Percentiles rank a stretch among this genome's conserved stretches.
Evolutionary conservation across 2,113 vertebrate genomes (phyloP).

Genomic region (Panthera uncia): DNA sequence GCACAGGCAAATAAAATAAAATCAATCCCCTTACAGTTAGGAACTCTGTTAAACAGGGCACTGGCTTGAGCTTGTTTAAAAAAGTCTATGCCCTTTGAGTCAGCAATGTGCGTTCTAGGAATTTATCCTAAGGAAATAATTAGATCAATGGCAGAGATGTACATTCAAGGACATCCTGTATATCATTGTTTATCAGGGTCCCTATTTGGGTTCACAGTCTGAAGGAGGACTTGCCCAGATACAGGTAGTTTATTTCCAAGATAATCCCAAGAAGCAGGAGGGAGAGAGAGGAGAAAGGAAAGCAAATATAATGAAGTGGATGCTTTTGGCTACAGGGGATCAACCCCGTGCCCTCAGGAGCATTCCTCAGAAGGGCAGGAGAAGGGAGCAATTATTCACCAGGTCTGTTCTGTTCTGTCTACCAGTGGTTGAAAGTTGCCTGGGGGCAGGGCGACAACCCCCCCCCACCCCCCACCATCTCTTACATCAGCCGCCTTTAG

Average conservation of each 20-base stretch:
- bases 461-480: too few species aligned
- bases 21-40: background rate
- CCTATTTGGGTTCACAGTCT: background rate
- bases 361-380: background rate
- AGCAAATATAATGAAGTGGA: background rate
- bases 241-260: background rate
- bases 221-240: background rate
- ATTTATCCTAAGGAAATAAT: background rate
- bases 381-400: background rate
- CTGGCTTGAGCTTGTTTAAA: background rate
- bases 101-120: background rate
- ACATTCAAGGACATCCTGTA: background rate
- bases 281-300: background rate
- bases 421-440: background rate
- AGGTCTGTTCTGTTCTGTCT: background rate
- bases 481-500: background rate
- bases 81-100: background rate
- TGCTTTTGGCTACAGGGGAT: background rate
- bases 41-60: background rate
- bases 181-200: background rate
- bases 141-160: background rate
- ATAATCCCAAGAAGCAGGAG: background rate
- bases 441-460: accelerated
- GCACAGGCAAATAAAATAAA: constrained; percentile 52
- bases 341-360: background rate